These are phyloP conservation scores for Siderastrea radians DNA, from an alignment of 92 coral and sea anemone genomes.

Conservation along the genomic window DNA sequence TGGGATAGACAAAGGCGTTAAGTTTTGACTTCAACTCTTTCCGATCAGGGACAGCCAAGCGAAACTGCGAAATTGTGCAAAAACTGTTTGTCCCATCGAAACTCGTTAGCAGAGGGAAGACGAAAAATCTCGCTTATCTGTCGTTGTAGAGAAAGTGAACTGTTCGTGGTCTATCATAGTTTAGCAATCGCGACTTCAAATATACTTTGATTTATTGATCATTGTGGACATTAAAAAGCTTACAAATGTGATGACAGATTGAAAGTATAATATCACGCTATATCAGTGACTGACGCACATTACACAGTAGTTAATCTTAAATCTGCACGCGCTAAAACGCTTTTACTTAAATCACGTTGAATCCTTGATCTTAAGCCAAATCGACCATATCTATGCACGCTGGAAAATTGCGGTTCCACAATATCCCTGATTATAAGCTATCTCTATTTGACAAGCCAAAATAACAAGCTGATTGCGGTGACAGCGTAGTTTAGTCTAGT, in stretches of 20 bases:
- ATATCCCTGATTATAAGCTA: constrained; percentile 6
- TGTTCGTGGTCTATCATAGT: too few relatives aligned
- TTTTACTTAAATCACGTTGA: constrained; percentile 8
- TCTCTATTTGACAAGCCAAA: not conserved
- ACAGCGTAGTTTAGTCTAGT: not conserved
- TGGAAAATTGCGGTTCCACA: constrained; percentile 7
- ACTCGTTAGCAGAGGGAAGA: too few relatives aligned
- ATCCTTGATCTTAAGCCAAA: constrained; percentile 36
- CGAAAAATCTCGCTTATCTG: too few relatives aligned
- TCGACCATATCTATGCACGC: not conserved
- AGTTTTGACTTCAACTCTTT: too few relatives aligned
- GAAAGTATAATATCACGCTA: constrained; percentile 15
- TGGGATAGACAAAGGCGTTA: too few relatives aligned
- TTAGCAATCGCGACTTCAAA: too few relatives aligned
- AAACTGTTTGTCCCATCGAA: too few relatives aligned
- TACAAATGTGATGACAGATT: not conserved
- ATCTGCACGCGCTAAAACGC: constrained; percentile 1
- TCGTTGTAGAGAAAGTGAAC: too few relatives aligned
- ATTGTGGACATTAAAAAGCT: not conserved
- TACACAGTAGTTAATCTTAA: not conserved
- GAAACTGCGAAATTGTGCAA: too few relatives aligned
- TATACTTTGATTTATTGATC: not conserved
- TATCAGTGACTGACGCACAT: not conserved
- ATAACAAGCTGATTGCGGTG: not conserved
- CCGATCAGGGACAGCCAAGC: too few relatives aligned